A percentile compares a stretch with the other conserved stretches of the same genome.
Evolutionary conservation across 2,113 vertebrate species (phyloP).

Genomic region (Crypturellus undulatus): DNA sequence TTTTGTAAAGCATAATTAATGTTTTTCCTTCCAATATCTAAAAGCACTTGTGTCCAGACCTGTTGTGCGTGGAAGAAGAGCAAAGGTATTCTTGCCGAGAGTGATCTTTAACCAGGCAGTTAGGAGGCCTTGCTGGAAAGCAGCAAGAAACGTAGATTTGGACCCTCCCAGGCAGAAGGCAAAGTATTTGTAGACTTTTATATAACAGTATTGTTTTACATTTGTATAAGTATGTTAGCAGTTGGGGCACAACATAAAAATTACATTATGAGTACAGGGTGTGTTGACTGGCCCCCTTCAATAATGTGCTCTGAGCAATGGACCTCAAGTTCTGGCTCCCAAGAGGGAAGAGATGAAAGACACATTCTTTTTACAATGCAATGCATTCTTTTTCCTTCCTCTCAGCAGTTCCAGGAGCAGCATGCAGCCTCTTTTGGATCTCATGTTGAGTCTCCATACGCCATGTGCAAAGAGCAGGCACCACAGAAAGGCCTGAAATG

Average conservation of each 20-base stretch:
- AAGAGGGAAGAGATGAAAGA: not conserved
- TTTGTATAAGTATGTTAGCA: not conserved
- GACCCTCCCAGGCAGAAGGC: not conserved
- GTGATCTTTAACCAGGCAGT: not conserved
- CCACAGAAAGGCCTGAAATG: not conserved
- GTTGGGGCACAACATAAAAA: not conserved
- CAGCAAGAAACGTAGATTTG: not conserved
- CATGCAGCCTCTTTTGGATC: fast-evolving
- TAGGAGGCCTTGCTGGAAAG: not conserved
- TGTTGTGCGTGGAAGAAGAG: not conserved
- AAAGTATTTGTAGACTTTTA: not conserved
- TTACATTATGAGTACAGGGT: not conserved
- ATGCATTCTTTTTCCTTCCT: not conserved
- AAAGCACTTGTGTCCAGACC: not conserved
- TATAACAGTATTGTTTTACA: not conserved
- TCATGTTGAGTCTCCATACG: not conserved
- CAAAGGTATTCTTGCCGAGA: not conserved
- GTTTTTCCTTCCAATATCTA: not conserved
- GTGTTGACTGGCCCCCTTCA: fast-evolving
- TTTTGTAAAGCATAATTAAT: not conserved
- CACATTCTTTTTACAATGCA: not conserved
- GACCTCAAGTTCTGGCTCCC: not conserved
- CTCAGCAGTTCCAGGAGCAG: not conserved
- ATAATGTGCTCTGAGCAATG: not conserved
- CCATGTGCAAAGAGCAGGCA: not conserved